phyloP scores from a whole-genome alignment of 1,140 invertebrate genomes.

The Halictus rubicundus region DNA sequence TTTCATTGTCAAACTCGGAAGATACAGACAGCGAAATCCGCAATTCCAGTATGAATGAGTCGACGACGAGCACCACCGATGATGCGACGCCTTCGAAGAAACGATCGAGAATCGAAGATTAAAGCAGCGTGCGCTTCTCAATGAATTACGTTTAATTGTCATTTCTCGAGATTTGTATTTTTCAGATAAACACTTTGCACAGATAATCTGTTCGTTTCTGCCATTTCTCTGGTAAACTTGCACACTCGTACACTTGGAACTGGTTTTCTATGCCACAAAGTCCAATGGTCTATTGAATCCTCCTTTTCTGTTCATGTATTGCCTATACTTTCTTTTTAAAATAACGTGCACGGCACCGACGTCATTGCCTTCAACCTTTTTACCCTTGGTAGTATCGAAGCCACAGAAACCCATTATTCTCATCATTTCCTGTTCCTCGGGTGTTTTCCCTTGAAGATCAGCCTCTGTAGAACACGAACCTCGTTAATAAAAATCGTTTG shows the following conservation, averaged over 20 bases:
- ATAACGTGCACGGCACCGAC: slow-evolving; percentile 96
- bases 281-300: slow-evolving; percentile 99
- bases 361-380: slow-evolving; percentile 97
- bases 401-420: slow-evolving; percentile 97
- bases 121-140: neutral
- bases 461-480: slow-evolving; percentile 79
- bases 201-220: neutral
- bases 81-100: neutral
- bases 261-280: slow-evolving; percentile 88
- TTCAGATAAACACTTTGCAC: too few relatives aligned
- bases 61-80: neutral
- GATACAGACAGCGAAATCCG: neutral
- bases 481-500: neutral
- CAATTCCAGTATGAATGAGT: neutral
- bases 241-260: neutral
- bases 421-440: slow-evolving; percentile 98
- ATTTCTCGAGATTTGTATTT: too few relatives aligned
- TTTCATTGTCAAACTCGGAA: neutral
- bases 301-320: slow-evolving; percentile 99
- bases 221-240: neutral
- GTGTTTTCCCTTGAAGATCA: slow-evolving; percentile 89
- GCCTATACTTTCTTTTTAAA: slow-evolving; percentile 97
- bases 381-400: slow-evolving; percentile 97
- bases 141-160: too few relatives aligned
- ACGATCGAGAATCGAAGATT: neutral